A percentile compares a stretch with the other conserved stretches of the same genome.
These are phyloP conservation scores for Drosophila ustulata DNA, from an alignment of 2,888 invertebrate species.

Conservation along the genomic window DNA sequence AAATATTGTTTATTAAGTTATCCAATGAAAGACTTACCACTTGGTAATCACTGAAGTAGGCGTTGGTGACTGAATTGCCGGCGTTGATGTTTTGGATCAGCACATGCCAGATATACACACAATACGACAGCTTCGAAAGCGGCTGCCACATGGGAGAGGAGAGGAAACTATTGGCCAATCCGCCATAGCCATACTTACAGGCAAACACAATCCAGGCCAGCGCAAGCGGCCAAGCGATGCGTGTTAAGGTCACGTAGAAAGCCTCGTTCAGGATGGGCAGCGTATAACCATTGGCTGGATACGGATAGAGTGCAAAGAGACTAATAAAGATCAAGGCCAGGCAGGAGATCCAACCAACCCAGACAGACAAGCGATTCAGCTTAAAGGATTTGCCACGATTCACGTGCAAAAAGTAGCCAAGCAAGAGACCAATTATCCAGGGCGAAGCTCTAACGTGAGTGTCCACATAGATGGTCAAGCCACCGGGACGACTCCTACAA, in stretches of 20 bases:
- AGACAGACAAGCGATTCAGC: slow-evolving; percentile 42
- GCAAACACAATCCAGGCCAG: slow-evolving; percentile 82
- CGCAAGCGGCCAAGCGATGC: slow-evolving; percentile 78
- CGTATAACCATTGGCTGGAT: slow-evolving; percentile 24
- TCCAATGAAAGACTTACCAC: slow-evolving; percentile 39
- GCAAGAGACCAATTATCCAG: slow-evolving; percentile 76
- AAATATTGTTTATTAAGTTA: not conserved
- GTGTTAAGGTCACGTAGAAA: slow-evolving; percentile 72
- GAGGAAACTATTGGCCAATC: slow-evolving; percentile 75
- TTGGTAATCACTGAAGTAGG: slow-evolving; percentile 73
- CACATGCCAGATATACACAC: slow-evolving; percentile 77
- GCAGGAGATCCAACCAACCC: slow-evolving; percentile 72
- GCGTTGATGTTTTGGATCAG: slow-evolving; percentile 58
- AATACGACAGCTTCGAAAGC: slow-evolving; percentile 77
- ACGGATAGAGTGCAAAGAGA: slow-evolving; percentile 68
- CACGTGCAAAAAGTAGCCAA: slow-evolving; percentile 74
- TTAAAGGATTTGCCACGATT: slow-evolving; percentile 42
- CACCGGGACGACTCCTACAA: too few species aligned
- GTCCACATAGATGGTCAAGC: too few species aligned
- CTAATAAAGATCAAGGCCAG: slow-evolving; percentile 56
- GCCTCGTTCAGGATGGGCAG: slow-evolving; percentile 64
- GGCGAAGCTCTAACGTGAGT: slow-evolving; percentile 74
- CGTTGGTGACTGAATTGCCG: slow-evolving; percentile 47
- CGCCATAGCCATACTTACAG: slow-evolving; percentile 79
- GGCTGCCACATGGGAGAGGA: slow-evolving; percentile 81